Evolutionary conservation across 2,797 vertebrate genomes (phyloP).

Genomic region (Hydrolagus colliei): DNA sequence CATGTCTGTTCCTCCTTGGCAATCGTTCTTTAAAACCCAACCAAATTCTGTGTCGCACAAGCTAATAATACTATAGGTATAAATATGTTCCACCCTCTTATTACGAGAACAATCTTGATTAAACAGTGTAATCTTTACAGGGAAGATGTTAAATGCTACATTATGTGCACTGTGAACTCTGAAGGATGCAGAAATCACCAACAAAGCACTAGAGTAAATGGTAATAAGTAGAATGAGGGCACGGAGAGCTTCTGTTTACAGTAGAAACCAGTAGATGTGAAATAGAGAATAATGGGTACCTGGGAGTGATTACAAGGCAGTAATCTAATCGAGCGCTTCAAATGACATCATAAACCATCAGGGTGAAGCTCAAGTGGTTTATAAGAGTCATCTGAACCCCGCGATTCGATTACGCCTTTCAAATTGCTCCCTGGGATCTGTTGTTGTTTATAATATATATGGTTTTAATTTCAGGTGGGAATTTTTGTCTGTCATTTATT

Average conservation of each 20-base stretch:
- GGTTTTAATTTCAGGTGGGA: constrained; percentile 20
- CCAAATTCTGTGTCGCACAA: no score
- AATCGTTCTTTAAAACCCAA: no score
- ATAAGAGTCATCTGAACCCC: constrained; percentile 13
- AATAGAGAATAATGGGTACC: constrained; percentile 13
- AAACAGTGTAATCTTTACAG: not conserved
- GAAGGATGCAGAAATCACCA: not conserved
- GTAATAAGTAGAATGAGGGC: not conserved
- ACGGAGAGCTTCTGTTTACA: not conserved
- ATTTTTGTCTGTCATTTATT: not conserved
- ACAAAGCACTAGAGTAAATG: not conserved
- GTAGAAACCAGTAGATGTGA: constrained; percentile 8
- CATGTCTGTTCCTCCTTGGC: no score
- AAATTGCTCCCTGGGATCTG: constrained; percentile 23
- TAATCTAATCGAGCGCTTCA: constrained; percentile 20
- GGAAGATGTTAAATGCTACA: not conserved
- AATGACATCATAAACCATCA: constrained; percentile 9
- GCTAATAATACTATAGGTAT: not conserved
- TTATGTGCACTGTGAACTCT: not conserved
- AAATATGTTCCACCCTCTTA: not conserved
- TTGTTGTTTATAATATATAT: not conserved
- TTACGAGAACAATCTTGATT: not conserved
- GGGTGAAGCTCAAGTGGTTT: constrained; percentile 21
- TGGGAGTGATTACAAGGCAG: constrained; percentile 14
- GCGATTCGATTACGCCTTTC: not conserved